Evolutionary conservation across 2,797 vertebrate genomes (phyloP).

Genomic region (Brotogeris chrysoptera): DNA sequence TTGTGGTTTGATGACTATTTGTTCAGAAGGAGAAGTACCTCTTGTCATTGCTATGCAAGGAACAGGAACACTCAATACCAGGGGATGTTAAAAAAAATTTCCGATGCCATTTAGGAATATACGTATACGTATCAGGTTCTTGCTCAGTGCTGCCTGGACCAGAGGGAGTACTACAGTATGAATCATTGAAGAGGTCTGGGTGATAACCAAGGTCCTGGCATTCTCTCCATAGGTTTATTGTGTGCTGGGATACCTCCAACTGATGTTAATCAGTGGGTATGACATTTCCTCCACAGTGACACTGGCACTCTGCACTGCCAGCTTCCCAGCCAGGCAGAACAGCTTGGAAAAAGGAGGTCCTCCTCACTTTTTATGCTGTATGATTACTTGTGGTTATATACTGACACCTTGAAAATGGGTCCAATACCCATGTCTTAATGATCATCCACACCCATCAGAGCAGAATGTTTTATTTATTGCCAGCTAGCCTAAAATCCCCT

Average conservation of each 20-base stretch:
- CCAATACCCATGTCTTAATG: background rate
- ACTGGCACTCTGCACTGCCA: background rate
- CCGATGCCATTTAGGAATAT: background rate
- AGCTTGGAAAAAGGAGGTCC: background rate
- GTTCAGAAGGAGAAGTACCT: background rate
- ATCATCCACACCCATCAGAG: background rate
- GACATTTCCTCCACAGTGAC: background rate
- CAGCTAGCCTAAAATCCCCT: background rate
- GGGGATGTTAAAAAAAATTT: background rate
- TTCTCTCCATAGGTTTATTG: background rate
- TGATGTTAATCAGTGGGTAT: background rate
- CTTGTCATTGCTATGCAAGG: background rate
- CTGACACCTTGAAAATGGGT: background rate
- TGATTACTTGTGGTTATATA: background rate
- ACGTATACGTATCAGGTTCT: fast-evolving
- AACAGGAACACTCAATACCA: background rate
- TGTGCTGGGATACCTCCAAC: background rate
- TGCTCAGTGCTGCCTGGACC: background rate
- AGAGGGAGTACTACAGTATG: background rate
- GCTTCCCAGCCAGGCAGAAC: background rate
- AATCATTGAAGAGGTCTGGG: background rate
- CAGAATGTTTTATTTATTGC: background rate
- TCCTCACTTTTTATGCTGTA: background rate
- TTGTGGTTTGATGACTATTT: background rate
- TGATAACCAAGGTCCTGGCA: background rate